Conservation (phyloP, 2,888 invertebrate species). For the Anodontia alba region DNA sequence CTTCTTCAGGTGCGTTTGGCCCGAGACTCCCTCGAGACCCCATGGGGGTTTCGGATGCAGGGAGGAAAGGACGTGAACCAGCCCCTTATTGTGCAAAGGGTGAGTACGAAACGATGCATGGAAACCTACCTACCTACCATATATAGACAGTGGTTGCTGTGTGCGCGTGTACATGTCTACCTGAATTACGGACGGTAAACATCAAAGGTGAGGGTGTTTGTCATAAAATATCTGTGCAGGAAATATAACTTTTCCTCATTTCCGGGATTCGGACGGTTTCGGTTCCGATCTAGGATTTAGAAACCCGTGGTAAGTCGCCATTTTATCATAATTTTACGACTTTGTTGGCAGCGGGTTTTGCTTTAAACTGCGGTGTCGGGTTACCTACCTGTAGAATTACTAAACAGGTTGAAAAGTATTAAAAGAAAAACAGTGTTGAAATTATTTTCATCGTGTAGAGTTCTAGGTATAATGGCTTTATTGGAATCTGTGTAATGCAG, state of each 20-base stretch:
- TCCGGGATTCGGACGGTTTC: constrained; percentile 17
- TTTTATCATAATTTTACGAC: neutral
- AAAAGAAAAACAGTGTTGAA: too few relatives aligned
- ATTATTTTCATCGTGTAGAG: too few relatives aligned
- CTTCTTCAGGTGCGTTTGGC: constrained; percentile 81
- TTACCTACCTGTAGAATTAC: too few relatives aligned
- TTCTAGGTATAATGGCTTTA: too few relatives aligned
- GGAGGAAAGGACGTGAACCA: constrained; percentile 84
- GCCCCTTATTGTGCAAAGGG: constrained; percentile 83
- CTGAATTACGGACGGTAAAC: constrained; percentile 14
- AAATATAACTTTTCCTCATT: constrained; percentile 11
- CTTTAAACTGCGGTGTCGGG: too few relatives aligned
- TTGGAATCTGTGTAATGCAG: too few relatives aligned
- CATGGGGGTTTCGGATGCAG: constrained; percentile 85
- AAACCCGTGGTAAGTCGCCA: constrained; percentile 9
- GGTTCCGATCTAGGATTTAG: constrained; percentile 13
- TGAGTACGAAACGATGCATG: constrained; percentile 71
- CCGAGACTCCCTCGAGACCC: constrained; percentile 84
- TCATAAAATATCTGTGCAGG: constrained; percentile 2
- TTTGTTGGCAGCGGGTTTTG: too few relatives aligned
- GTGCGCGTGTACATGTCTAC: constrained; percentile 18
- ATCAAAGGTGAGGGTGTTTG: neutral
- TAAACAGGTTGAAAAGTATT: too few relatives aligned
- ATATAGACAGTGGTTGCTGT: constrained; percentile 53
- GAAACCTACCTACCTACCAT: constrained; percentile 40